A percentile compares a stretch with the other conserved stretches of the same genome.
Conservation (phyloP, 2,797 vertebrate species). For the Leuciscus waleckii region DNA sequence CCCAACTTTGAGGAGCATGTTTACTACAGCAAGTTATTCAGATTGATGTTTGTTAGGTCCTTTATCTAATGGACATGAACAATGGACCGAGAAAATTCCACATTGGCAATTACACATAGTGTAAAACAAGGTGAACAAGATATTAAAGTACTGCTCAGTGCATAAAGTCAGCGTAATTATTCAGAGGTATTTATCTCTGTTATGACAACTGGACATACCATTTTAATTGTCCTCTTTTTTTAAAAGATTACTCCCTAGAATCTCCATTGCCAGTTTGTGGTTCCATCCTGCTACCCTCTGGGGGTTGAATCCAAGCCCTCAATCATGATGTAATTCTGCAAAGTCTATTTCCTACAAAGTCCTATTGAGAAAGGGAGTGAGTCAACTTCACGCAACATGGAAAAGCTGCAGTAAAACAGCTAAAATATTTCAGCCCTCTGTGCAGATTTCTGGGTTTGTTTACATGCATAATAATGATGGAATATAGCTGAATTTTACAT, state of each 20-base stretch:
- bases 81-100: not conserved
- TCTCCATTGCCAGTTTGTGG: not conserved
- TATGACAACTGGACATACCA: not conserved
- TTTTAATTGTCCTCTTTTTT: not conserved
- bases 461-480: slow-evolving; percentile 6
- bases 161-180: not conserved
- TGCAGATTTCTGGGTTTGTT: not conserved
- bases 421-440: not conserved
- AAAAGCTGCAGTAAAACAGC: not conserved
- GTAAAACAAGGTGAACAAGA: not conserved
- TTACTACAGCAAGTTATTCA: not conserved
- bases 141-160: not conserved
- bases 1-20: not conserved
- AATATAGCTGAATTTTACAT: not conserved
- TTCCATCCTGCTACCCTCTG: not conserved
- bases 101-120: not conserved
- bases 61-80: not conserved
- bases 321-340: slow-evolving; percentile 22
- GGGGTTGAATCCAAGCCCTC: not conserved
- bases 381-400: not conserved
- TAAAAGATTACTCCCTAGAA: not conserved
- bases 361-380: not conserved
- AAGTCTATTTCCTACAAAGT: slow-evolving; percentile 15
- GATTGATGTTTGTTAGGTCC: not conserved
- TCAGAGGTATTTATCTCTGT: not conserved